These are phyloP conservation scores for Ophioderma brevispina DNA, from an alignment of 35 echinoderm and acorn worm genomes.

Conservation along the genomic window DNA sequence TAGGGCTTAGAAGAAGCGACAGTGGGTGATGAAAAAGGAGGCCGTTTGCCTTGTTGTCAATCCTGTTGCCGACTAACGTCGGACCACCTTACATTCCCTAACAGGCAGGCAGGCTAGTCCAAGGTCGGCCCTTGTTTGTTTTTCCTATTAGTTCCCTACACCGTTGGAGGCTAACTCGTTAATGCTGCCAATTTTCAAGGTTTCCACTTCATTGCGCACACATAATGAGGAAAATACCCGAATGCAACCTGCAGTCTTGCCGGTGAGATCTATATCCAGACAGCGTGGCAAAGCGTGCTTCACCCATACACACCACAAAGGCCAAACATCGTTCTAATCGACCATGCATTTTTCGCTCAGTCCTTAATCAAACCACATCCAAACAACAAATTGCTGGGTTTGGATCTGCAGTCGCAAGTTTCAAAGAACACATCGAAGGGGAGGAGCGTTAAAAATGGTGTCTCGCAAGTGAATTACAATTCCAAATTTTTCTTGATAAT, in stretches of 20 bases:
- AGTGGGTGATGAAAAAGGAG: neutral
- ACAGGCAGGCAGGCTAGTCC: neutral
- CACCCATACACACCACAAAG: too few species aligned
- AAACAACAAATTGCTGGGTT: too few species aligned
- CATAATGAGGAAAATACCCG: too few species aligned
- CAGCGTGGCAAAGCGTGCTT: too few species aligned
- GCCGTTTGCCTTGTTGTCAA: neutral
- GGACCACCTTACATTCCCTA: neutral
- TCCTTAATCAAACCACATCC: too few species aligned
- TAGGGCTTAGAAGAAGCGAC: neutral
- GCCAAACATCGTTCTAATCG: too few species aligned
- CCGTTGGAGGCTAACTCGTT: too few species aligned
- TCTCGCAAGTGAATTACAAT: slow-evolving; percentile 4
- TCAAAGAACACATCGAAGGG: neutral
- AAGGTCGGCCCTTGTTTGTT: neutral
- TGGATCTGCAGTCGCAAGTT: neutral
- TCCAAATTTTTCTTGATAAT: neutral
- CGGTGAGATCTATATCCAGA: too few species aligned
- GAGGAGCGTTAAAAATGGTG: neutral
- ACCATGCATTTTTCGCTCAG: too few species aligned
- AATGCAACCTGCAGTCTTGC: too few species aligned
- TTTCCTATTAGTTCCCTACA: neutral
- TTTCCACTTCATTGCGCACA: too few species aligned
- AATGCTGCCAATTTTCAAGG: too few species aligned
- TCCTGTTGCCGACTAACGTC: neutral